Conservation (phyloP, 2,797 vertebrate genomes). For the Poeciliopsis turneri region DNA sequence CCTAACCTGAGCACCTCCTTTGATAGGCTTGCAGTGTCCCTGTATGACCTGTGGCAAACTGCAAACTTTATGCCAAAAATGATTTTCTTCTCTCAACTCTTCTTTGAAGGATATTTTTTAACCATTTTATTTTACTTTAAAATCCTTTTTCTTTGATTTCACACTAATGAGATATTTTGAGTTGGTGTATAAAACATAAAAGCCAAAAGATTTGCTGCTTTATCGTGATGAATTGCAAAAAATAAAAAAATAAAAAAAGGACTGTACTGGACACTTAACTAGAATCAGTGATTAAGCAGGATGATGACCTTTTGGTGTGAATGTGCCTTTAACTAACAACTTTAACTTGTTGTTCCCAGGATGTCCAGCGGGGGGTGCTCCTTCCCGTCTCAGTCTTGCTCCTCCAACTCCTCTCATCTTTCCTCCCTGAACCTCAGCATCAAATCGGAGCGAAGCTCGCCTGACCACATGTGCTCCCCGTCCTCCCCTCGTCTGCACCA, state of each 20-base stretch:
- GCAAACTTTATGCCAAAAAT: background rate
- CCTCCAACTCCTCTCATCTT: constrained; percentile 67
- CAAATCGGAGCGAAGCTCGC: constrained; percentile 91
- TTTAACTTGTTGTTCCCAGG: constrained; percentile 58
- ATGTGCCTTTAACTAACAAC: background rate
- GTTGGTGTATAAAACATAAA: background rate
- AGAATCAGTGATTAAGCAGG: background rate
- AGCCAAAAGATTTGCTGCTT: background rate
- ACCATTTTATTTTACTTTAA: background rate
- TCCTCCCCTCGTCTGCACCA: constrained; percentile 75
- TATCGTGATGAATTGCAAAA: background rate
- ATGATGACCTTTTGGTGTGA: background rate
- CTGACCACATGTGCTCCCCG: constrained; percentile 80
- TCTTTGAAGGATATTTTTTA: background rate
- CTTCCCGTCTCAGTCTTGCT: constrained; percentile 75
- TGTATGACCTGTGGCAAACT: background rate
- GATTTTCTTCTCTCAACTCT: background rate
- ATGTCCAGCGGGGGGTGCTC: constrained; percentile 77
- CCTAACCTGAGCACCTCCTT: no score
- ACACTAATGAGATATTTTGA: background rate
- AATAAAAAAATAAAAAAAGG: background rate
- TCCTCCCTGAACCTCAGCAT: constrained; percentile 84
- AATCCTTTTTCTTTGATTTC: background rate
- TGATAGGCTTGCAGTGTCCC: background rate
- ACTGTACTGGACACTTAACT: background rate